A percentile compares a stretch with the other conserved stretches of the same genome.
These are phyloP conservation scores for Bombus cullumanus DNA, from an alignment of 1,140 invertebrate species.

Conservation along the genomic window DNA sequence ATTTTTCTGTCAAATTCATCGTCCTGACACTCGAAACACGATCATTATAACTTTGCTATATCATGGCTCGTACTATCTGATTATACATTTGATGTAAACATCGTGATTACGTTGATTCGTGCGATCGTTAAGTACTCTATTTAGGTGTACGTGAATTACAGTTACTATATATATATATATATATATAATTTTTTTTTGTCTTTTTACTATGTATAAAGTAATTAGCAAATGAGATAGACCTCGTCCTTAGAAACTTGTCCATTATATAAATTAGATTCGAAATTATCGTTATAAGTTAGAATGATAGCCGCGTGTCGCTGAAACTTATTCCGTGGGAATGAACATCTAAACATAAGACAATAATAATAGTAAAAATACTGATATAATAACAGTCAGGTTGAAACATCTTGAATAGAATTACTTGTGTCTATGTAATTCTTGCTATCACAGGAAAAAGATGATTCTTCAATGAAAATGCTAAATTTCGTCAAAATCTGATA, in stretches of 20 bases:
- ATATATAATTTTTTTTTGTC: no score
- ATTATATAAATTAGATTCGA: no score
- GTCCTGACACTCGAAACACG: background rate
- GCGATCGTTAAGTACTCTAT: constrained; percentile 13
- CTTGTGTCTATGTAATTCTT: background rate
- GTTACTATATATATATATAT: background rate
- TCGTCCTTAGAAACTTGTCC: no score
- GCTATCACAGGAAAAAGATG: background rate
- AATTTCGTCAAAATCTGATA: background rate
- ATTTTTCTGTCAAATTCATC: background rate
- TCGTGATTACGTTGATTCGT: background rate
- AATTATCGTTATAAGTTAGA: no score
- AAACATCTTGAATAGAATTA: background rate
- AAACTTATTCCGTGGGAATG: no score
- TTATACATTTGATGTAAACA: background rate
- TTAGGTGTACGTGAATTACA: background rate
- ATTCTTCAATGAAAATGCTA: background rate
- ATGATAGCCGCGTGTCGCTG: no score
- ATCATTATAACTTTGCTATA: background rate
- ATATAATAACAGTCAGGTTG: no score
- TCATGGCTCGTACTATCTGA: background rate
- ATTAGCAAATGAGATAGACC: background rate
- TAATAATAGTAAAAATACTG: no score
- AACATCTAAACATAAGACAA: no score
- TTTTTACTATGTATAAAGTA: background rate